Base-by-base conservation (phyloP, 2,797 vertebrate genomes). In the Echiichthys vipera region DNA sequence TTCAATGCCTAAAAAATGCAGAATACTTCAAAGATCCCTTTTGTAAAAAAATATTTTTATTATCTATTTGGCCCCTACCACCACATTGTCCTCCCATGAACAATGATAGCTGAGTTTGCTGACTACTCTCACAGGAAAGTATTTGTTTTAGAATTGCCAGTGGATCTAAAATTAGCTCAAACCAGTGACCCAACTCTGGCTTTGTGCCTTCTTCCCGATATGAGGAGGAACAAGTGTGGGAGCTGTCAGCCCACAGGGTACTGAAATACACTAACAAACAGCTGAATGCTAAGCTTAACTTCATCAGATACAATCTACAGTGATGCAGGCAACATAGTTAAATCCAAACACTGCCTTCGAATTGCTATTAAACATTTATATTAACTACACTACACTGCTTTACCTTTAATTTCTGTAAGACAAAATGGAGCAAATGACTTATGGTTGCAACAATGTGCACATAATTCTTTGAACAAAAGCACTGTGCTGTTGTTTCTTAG, bases 151-250 rank as follows among this genome's bases (percentile, higher is more conserved):
- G 71, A 80, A 73, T 79, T 81, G 80, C 77, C 55, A 70, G 62
- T 51, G 36, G 22, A 68, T 81, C 88, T 91, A 92, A 93, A 92
- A 87, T 83, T 90, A 91, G 78, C 77, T 62, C 8, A 6, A 84
- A 86, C 72, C 70, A 80, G 74, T 88, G 87, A 90, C 88, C 87
- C 68, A 83, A 81, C 90, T 85, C 71, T 82, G 77, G 82, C 83
- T 88, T 77, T 49, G 40, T 65, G 66, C 70, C 73, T 88, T 84
- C 74, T 84, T 84, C 70, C 65, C 83, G 63, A 87, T 85, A 88
- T 65, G 73, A 89, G 80, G 70, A 88, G 71, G 78, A 86, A 81
- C 69, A 67, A 87, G 81, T 78, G 86, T 89, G 79, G 88, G 84
- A 88, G 84, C 77, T 64, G 65, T 78, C 89, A 78, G 80, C 89